Evolutionary conservation across 2,113 vertebrate species (phyloP), one percentile per base, ranked within the genome.

Genomic region (Stegostoma tigrinum): DNA sequence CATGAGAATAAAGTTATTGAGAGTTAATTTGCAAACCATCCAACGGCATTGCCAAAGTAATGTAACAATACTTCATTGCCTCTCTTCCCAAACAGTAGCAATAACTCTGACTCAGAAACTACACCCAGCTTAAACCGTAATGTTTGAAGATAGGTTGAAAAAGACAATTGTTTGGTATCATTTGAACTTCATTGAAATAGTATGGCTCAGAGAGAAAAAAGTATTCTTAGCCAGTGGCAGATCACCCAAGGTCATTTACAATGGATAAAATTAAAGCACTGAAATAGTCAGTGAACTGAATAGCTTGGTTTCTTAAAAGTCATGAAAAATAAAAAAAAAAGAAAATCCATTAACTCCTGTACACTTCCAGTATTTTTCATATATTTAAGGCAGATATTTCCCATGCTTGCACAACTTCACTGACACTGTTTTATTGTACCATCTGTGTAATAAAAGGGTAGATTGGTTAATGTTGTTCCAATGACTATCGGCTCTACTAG

Each of bases 241-340:
- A 45, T 66, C 91, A 94, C 91, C 27, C 66, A 70, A 94, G 91
- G 45, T 27, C 66, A 68, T 42, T 34, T 94, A 90, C 27, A 90
- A 0, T 90, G 87, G 34, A 90, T 90, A 90, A 90, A 61, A 27
- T 38, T 70, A 10, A 38, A 70, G n/a, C 38, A 70, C 66, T 23
- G 38, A 68, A 42, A 70, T 68, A 94, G 91, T 45, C 70, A n/a
- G 68, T 17, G 23, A 45, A 66, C 91, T 94, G 64, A 24, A 42
- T 68, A 24, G 61, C 64, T 94, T 94, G n/a, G 45, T 94, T 94
- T 94, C 21, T 94, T 94, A 38, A 94, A 68, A 70, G 68, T 38
- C 23, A 94, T 94, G 66, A 45, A 34, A 61, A 68, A n/a, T 42
- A 61, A 24, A 64, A 67, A 24, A 64, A 67, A 61, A 94, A 94